Conservation (phyloP, 1,140 invertebrate species). For the Geopemphigus sp. region DNA sequence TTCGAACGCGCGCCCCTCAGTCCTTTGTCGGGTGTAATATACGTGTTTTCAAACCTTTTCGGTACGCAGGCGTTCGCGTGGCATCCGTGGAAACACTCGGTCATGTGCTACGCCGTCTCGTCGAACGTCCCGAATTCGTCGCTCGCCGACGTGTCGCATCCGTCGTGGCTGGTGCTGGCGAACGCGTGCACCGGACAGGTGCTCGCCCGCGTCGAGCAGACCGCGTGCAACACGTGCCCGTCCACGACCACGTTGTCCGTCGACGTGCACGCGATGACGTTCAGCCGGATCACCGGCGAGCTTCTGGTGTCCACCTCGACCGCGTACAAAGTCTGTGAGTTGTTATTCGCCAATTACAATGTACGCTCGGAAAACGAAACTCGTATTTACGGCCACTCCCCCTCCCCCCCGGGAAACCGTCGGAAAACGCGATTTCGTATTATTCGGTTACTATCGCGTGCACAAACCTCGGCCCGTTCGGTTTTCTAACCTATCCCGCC, state of each 20-base stretch:
- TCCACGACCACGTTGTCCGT: not conserved
- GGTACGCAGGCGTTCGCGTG: slow-evolving; percentile 21
- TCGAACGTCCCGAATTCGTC: not conserved
- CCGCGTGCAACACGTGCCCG: not conserved
- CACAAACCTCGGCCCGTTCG: too few species aligned
- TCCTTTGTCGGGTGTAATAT: too few species aligned
- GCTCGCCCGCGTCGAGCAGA: slow-evolving; percentile 16
- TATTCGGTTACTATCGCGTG: too few species aligned
- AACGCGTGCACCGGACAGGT: slow-evolving; percentile 31
- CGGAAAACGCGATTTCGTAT: too few species aligned
- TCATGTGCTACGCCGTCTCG: slow-evolving; percentile 28
- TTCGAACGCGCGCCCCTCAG: too few species aligned
- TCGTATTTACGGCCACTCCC: too few species aligned
- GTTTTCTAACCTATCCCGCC: too few species aligned
- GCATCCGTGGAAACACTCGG: slow-evolving; percentile 36
- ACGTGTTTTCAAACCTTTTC: too few species aligned
- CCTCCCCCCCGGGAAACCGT: too few species aligned
- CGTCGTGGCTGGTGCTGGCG: slow-evolving; percentile 27
- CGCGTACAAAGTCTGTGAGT: slow-evolving; percentile 1
- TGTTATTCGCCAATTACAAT: too few species aligned
- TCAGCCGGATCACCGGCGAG: slow-evolving; percentile 28
- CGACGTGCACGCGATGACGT: slow-evolving; percentile 19
- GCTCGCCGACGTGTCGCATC: not conserved
- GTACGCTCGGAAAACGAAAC: too few species aligned
- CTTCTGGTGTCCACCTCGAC: slow-evolving; percentile 7